Evolutionary conservation across 2,113 vertebrate genomes (phyloP).

Genomic region (Vulpes lagopus): DNA sequence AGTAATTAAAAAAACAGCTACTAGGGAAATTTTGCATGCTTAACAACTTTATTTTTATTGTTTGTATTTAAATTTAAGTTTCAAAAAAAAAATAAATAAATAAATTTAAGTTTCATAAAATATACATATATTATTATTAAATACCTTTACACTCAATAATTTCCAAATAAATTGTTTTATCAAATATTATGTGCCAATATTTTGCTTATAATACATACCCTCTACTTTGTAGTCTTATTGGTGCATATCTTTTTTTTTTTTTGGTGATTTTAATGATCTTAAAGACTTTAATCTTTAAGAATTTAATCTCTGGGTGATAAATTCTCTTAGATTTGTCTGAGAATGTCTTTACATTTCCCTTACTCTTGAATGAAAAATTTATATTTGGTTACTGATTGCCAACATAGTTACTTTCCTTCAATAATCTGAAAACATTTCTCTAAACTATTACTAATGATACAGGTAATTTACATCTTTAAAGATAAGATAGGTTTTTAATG

Average conservation of each 20-base stretch:
- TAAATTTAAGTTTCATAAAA: neutral
- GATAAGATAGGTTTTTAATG: neutral
- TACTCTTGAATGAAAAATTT: neutral
- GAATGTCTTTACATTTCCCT: neutral
- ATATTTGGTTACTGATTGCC: neutral
- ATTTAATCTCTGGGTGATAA: neutral
- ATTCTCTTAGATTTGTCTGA: neutral
- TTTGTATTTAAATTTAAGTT: neutral
- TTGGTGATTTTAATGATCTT: neutral
- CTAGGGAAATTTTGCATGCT: neutral
- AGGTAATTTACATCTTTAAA: neutral
- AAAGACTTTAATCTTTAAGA: too few relatives aligned
- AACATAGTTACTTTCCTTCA: neutral
- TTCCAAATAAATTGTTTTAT: neutral
- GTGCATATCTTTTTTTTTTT: neutral
- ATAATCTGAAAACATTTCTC: neutral
- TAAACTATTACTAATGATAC: neutral
- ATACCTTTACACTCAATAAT: neutral
- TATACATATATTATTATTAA: neutral
- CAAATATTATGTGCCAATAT: neutral
- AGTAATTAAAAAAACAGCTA: neutral
- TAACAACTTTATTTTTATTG: neutral
- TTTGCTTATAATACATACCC: neutral
- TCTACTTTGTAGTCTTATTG: neutral
- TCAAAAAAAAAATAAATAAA: too few relatives aligned